Evolutionary conservation across 2,888 invertebrate species (phyloP).

Genomic region (Bombylius major): DNA sequence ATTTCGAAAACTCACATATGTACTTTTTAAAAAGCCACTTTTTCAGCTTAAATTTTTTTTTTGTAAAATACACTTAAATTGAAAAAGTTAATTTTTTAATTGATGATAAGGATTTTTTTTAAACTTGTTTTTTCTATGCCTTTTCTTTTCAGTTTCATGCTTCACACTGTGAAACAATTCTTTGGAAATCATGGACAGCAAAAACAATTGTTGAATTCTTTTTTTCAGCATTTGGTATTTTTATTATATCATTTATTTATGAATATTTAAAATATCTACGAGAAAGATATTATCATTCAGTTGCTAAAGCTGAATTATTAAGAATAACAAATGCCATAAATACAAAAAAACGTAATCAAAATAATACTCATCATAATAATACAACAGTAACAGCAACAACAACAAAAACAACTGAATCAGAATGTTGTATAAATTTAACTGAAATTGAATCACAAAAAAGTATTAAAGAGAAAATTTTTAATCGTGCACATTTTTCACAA

Average conservation of each 20-base stretch:
- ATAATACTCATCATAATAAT: not conserved
- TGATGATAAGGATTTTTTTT: too few relatives aligned
- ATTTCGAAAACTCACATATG: too few relatives aligned
- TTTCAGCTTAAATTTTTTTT: not conserved
- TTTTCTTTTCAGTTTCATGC: slow-evolving; percentile 59
- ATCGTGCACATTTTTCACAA: slow-evolving; percentile 26
- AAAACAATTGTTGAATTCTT: slow-evolving; percentile 60
- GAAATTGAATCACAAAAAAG: slow-evolving; percentile 15
- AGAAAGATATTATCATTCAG: slow-evolving; percentile 29
- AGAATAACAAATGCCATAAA: slow-evolving; percentile 19
- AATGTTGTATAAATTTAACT: slow-evolving; percentile 20
- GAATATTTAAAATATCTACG: slow-evolving; percentile 85
- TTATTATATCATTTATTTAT: slow-evolving; percentile 81
- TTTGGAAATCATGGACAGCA: slow-evolving; percentile 71
- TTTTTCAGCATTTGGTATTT: slow-evolving; percentile 78
- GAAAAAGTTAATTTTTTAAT: not conserved
- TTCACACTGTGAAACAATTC: slow-evolving; percentile 60
- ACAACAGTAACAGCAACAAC: not conserved
- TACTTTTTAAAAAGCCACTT: not conserved
- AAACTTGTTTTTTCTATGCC: not conserved
- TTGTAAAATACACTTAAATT: not conserved
- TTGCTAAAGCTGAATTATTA: slow-evolving; percentile 19
- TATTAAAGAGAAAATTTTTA: slow-evolving; percentile 18
- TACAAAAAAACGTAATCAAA: slow-evolving; percentile 6
- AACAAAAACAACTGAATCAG: not conserved